Conservation (phyloP, 2,113 vertebrate genomes). For the Gobiocypris rarus region DNA sequence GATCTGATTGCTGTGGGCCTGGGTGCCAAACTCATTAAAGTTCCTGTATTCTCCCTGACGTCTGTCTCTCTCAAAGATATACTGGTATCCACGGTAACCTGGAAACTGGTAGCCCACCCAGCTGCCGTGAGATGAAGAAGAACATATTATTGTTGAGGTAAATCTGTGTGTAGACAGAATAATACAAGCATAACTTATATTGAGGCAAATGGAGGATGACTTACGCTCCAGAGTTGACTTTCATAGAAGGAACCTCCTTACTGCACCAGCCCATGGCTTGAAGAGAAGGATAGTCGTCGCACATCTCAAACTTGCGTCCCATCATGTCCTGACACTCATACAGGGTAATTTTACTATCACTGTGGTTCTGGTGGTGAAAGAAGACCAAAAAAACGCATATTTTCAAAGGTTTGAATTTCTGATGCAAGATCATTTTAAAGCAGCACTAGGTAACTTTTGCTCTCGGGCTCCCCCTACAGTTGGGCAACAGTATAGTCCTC, state of each 20-base stretch:
- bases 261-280: conserved; percentile 97
- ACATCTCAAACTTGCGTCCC: conserved; percentile 93
- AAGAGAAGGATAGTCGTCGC: conserved; percentile 92
- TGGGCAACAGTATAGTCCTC: no score
- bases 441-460: no score
- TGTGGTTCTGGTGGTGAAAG: conserved; percentile 84
- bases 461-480: no score
- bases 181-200: background rate
- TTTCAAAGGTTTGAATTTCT: background rate
- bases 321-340: conserved; percentile 95
- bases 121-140: conserved; percentile 74
- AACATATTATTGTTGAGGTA: conserved; percentile 66
- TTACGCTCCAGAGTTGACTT: conserved; percentile 94
- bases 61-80: conserved; percentile 91
- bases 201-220: conserved; percentile 65
- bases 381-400: background rate
- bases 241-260: conserved; percentile 94
- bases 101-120: conserved; percentile 98
- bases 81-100: conserved; percentile 96
- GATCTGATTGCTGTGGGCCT: conserved; percentile 95
- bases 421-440: background rate
- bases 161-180: background rate
- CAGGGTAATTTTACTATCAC: conserved; percentile 90
- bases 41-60: conserved; percentile 92
- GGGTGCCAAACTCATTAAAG: conserved; percentile 92